Conservation (phyloP, 2,113 vertebrate species). For the Pteronura brasiliensis region DNA sequence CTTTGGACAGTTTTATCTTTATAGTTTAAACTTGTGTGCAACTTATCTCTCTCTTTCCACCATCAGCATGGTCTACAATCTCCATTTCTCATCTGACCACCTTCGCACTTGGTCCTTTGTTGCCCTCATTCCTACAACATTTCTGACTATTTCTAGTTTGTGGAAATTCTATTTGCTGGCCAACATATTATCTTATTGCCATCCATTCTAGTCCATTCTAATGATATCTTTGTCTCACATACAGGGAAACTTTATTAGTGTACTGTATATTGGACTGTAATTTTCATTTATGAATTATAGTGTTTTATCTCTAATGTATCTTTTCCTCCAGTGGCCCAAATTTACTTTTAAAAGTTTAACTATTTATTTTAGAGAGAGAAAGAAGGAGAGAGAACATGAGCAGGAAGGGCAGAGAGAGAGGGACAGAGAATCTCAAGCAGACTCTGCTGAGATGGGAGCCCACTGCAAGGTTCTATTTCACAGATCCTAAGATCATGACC, state of each 20-base stretch:
- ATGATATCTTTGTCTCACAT: neutral
- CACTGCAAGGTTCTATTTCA: neutral
- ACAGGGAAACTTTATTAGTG: neutral
- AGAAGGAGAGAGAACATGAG: neutral
- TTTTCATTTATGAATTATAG: neutral
- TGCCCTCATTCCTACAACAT: neutral
- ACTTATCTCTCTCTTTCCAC: neutral
- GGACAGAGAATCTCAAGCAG: neutral
- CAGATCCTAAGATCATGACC: neutral
- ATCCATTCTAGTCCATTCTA: neutral
- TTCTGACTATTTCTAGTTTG: neutral
- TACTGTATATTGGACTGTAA: neutral
- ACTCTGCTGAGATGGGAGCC: neutral
- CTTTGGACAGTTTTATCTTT: neutral
- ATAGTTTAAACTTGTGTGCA: neutral
- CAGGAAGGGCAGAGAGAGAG: neutral
- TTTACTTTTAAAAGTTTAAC: neutral
- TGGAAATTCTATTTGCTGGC: neutral
- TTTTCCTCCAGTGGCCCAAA: neutral
- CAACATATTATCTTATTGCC: neutral
- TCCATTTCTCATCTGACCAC: neutral
- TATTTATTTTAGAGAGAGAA: neutral
- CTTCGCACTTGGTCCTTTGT: neutral
- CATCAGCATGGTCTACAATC: no score
- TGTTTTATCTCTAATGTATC: neutral